A percentile compares a stretch with the other conserved stretches of the same genome.
Conservation (phyloP, 37 sponge, comb jelly and placozoan genomes). For the Oopsacas minuta region DNA sequence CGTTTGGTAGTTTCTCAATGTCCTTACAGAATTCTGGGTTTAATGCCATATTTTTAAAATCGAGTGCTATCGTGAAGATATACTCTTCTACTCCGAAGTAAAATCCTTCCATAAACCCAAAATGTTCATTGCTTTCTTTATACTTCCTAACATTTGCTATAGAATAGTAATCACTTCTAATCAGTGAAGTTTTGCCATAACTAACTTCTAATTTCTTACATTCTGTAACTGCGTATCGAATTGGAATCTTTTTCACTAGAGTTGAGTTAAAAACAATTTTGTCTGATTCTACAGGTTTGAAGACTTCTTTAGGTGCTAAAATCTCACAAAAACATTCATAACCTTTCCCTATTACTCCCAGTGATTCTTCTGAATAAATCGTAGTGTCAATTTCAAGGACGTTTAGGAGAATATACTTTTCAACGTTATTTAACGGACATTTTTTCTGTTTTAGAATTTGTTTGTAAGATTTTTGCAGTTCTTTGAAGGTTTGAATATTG, state of each 20-base stretch:
- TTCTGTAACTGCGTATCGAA: not conserved
- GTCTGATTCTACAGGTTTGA: not conserved
- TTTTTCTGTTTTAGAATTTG: not conserved
- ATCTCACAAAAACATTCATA: not conserved
- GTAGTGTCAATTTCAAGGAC: not conserved
- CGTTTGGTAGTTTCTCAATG: not conserved
- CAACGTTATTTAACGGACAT: not conserved
- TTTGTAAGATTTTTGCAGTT: not conserved
- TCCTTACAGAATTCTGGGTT: not conserved
- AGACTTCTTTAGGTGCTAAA: not conserved
- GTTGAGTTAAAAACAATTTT: not conserved
- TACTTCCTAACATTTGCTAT: not conserved
- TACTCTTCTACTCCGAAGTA: conserved; percentile 13
- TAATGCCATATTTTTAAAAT: not conserved
- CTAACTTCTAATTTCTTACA: not conserved
- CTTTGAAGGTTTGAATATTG: not conserved
- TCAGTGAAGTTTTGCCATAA: not conserved
- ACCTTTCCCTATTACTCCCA: not conserved
- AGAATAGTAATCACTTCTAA: not conserved
- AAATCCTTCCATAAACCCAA: not conserved
- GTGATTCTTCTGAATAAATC: not conserved
- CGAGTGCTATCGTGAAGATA: not conserved
- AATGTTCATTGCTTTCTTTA: not conserved
- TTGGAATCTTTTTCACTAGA: not conserved
- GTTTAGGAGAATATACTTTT: not conserved